A percentile compares a stretch with the other conserved stretches of the same genome.
phyloP scores from a whole-genome alignment of 2,113 vertebrate species.

The Passer montanus region DNA sequence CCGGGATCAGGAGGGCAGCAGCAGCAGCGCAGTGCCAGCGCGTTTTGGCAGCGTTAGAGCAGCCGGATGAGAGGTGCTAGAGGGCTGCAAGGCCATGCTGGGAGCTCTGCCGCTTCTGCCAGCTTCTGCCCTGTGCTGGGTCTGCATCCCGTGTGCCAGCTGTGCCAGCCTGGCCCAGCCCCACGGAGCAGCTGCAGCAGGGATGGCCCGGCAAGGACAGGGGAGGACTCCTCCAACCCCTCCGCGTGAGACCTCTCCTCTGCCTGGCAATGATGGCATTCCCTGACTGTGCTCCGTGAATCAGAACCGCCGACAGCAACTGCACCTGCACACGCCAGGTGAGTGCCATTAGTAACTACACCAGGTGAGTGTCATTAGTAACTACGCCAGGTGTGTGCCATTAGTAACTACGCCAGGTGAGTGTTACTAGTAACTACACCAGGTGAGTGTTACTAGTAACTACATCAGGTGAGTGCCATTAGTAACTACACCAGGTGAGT shows the following conservation, averaged over 20 bases:
- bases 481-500: too few species aligned
- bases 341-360: too few species aligned
- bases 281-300: background rate
- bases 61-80: rapidly evolving
- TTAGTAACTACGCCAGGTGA: too few species aligned
- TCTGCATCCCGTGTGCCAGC: too few species aligned
- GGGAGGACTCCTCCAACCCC: rapidly evolving
- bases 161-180: rapidly evolving
- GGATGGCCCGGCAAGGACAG: rapidly evolving
- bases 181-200: rapidly evolving
- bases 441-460: too few species aligned
- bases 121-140: rapidly evolving
- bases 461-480: too few species aligned
- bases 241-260: background rate
- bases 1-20: background rate
- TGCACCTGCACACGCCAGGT: background rate
- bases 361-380: too few species aligned
- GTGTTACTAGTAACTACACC: too few species aligned
- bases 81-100: rapidly evolving
- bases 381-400: too few species aligned
- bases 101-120: rapidly evolving
- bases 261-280: background rate
- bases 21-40: background rate
- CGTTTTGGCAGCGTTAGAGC: background rate
- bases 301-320: background rate